Evolutionary conservation across 2,888 invertebrate species (phyloP), one percentile per base, ranked within the genome.

Genomic region (Matsumyia berberina): DNA sequence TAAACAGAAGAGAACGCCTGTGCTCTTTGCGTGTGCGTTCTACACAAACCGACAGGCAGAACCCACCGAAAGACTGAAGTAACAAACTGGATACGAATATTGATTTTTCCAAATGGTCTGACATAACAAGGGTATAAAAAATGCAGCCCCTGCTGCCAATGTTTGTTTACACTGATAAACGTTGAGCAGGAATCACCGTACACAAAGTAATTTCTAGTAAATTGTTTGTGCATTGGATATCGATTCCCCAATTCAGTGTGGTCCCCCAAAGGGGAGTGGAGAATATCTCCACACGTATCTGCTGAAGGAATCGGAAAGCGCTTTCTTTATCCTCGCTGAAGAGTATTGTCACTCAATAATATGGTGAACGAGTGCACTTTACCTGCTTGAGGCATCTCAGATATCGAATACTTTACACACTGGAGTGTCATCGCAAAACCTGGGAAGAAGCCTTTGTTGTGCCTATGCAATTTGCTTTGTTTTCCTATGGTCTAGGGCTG

Each of bases 1-100:
- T 53, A 24, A 31, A 69, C 67, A 24, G 46, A 80, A 85, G 80
- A 85, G 85, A 80, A 66, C n/a, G 33, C 9, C 58, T 15, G 70
- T 80, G 74, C 85, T 85, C 85, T 80, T 85, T 85, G 85, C 85
- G 85, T 80, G 74, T 85, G 85, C 85, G 85, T 85, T 85, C 80
- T 85, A 55, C 33, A 53, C 42, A 44, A 33, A 24, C 24, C 35
- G 11, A 19, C 6, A 15, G 60, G 55, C 5, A 12, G 6, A 72
- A 53, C 29, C 31, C 58, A 46, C 49, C 39, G 11, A 35, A 24
- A 64, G 53, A 8, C 11, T 11, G 5, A 42, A 69, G 74, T 67
- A 70, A 78, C 37, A 35, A 53, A 29, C 49, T 39, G 55, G 42
- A 35, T 39, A 33, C 64, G 31, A 49, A n/a, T 85, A 85, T 85